Percentiles rank a stretch among this genome's conserved stretches.
These are phyloP conservation scores for Caracal caracal DNA, from an alignment of 2,113 vertebrate genomes.

Conservation along the genomic window DNA sequence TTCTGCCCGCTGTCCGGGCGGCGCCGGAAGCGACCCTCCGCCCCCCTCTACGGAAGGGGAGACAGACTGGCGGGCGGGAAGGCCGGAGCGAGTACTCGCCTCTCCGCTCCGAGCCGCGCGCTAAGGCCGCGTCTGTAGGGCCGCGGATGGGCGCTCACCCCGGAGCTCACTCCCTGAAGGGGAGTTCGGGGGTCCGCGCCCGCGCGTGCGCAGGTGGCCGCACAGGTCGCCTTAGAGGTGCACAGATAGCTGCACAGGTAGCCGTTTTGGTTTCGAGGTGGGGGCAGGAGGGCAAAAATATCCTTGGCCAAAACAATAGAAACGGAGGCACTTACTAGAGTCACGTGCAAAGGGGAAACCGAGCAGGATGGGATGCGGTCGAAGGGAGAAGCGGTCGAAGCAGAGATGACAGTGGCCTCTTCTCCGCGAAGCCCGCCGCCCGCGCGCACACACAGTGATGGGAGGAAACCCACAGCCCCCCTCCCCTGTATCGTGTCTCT, in stretches of 20 bases:
- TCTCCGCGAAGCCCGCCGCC: too few species aligned
- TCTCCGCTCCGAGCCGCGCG: neutral
- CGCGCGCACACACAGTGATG: rapidly evolving
- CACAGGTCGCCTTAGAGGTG: neutral
- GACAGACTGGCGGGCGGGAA: neutral
- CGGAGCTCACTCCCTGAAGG: neutral
- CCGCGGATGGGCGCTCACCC: neutral
- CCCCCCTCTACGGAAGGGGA: neutral
- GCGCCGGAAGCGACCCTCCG: neutral
- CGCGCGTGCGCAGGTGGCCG: neutral
- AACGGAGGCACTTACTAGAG: neutral
- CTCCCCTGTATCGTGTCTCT: too few species aligned
- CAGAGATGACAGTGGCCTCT: too few species aligned
- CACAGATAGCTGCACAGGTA: neutral
- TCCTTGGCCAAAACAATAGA: neutral
- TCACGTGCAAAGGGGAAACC: neutral
- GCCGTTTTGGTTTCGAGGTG: neutral
- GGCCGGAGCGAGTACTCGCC: neutral
- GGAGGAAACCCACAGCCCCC: neutral
- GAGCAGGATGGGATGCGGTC: neutral
- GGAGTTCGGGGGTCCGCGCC: too few species aligned
- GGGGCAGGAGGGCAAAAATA: neutral
- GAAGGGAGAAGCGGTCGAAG: neutral
- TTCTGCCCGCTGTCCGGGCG: too few species aligned
- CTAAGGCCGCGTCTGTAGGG: neutral